Evolutionary conservation across 1,140 invertebrate genomes (phyloP), one percentile per base, ranked within the genome.

Genomic region (Habropoda laboriosa): DNA sequence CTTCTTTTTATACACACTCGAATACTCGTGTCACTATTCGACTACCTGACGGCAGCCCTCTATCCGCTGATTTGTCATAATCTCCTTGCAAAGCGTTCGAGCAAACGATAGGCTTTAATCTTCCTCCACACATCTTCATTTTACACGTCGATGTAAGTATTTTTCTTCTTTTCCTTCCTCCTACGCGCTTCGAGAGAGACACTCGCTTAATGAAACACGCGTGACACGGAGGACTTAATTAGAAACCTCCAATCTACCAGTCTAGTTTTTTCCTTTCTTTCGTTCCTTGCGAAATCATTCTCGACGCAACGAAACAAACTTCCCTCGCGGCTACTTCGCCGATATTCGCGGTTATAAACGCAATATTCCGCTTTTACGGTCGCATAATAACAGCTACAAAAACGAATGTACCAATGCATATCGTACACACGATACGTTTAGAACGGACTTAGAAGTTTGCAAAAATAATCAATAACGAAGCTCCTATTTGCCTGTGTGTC

Each of bases 1-100:
- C 32, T 42, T 27, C 63, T 32, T 81, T 82, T 81, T 79, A 60
- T 63, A 71, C 67, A 55, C 60, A 30, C 67, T 58, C 58, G 51
- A 64, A 72, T 35, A 81, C 51, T 60, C 53, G 76, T n/a, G 51
- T 63, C 47, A 42, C 16, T 58, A 32, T 66, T 49, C 12, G 64
- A 38, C 32, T 75, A 27, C 40, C 51, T 24, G 27, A 3, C 12
- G 8, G n/a, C 55, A 10, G 47, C 58, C 32, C 45, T 82, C 45
- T 55, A n/a, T n/a, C 42, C 51, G 38, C 42, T 10, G 51, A 63
- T 79, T 27, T 61, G 7, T 67, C 40, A 16, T 76, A 76, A 80
- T 71, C 45, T 83, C 13, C 58, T 70, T 58, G 40, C 70, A 51
- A n/a, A 45, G 12, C 67, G 68, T 53, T 51, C 57, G 24, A 68